Evolutionary conservation across 37 sponge, comb jelly and placozoan species (phyloP), one percentile per base, ranked within the genome.

Genomic region (Ianthella basta): DNA sequence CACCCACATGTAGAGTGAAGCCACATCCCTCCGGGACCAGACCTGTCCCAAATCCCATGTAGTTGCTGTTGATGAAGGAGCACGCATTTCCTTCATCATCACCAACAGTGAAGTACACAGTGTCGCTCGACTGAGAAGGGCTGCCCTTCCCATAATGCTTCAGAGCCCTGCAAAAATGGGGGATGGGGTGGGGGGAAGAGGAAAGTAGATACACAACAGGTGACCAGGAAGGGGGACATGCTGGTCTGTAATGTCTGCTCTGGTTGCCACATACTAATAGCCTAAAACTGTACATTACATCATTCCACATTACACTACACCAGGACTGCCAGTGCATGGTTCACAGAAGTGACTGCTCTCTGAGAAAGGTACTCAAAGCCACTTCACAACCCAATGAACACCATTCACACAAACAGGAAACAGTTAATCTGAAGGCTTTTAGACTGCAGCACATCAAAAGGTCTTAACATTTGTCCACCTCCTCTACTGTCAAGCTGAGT

Each of bases 31-130:
- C 70, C 15, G 95, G 95, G 0, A 95, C 92, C 36, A 95, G 88
- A 14, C 80, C 93, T 44, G 93, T 95, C 19, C 95, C 95, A 89
- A 95, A 95, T 10, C 93, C 93, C 95, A 95, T 95, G 88, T 92
- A 95, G 81, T 92, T 92, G 85, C 95, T 95, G 90, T 95, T 95
- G 80, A 95, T 95, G 80, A 95, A 95, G 72, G 93, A 95, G 72
- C 95, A 95, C 2, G 90, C 95, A 69, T 95, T 95, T 27, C 95
- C 95, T 39, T 84, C 73, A 50, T n/a, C 15, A 59, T 95, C 95
- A 35, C 75, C 90, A 44, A 89, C 88, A 79, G 79, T 63, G 82
- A 95, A 92, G 72, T 92, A 89, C 19, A 95, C 95, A 15, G 95
- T 95, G 82, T 95, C 95, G 84, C 85, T 92, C 73, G 80, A 84